phyloP scores from a whole-genome alignment of 1,140 invertebrate genomes.

The Diploscapter pachys region DNA sequence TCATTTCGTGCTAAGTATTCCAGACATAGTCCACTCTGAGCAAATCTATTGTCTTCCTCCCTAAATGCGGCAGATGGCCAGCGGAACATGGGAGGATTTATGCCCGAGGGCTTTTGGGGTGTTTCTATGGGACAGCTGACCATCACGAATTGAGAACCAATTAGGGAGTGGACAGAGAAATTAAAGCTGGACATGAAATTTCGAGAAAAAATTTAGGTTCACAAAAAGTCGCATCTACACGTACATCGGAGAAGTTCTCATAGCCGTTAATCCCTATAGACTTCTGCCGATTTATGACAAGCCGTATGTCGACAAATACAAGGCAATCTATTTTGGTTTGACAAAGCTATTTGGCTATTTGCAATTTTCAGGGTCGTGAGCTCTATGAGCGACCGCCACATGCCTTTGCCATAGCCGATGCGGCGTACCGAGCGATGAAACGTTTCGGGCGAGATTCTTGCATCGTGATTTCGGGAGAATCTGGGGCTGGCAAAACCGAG shows the following conservation, averaged over 20 bases:
- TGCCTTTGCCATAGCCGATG: constrained; percentile 87
- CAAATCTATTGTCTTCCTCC: too few relatives aligned
- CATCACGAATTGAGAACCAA: too few relatives aligned
- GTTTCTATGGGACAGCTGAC: too few relatives aligned
- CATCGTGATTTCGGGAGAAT: constrained; percentile 91
- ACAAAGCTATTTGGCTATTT: neutral
- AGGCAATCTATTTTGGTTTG: constrained; percentile 59
- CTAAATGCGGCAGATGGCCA: too few relatives aligned
- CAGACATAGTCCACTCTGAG: too few relatives aligned
- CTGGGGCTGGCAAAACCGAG: constrained; percentile 92
- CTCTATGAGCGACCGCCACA: constrained; percentile 90
- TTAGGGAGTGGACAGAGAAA: too few relatives aligned
- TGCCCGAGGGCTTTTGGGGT: too few relatives aligned
- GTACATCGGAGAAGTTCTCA: constrained; percentile 87
- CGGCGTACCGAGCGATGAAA: constrained; percentile 84
- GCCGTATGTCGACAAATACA: constrained; percentile 77
- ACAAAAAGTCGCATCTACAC: constrained; percentile 83
- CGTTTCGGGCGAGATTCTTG: constrained; percentile 84
- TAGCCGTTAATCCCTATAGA: constrained; percentile 85
- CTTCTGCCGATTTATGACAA: constrained; percentile 79
- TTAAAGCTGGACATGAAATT: too few relatives aligned
- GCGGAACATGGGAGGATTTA: too few relatives aligned
- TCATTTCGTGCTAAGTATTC: too few relatives aligned
- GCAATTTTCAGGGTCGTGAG: constrained; percentile 68
- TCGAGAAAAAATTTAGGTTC: constrained; percentile 67